These are phyloP conservation scores for Pipistrellus kuhlii DNA, from an alignment of 2,797 vertebrate species.

Conservation along the genomic window DNA sequence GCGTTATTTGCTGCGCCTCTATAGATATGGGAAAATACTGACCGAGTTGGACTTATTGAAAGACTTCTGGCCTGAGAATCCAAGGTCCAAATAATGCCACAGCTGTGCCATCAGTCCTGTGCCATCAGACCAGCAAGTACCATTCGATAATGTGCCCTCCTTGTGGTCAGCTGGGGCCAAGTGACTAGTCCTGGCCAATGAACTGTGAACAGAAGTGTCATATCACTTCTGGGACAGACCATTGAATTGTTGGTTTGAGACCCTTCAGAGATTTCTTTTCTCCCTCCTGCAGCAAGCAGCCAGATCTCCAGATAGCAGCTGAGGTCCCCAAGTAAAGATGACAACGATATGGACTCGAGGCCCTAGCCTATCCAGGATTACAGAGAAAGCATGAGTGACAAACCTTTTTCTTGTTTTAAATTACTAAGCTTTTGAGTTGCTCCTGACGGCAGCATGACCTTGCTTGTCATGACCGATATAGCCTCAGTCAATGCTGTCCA, in stretches of 20 bases:
- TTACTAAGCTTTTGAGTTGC: not conserved
- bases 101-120: no score
- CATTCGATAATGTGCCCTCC: not conserved
- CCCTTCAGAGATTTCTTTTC: not conserved
- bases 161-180: not conserved
- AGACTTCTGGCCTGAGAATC: not conserved
- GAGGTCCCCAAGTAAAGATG: not conserved
- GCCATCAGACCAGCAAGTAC: no score
- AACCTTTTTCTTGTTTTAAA: not conserved
- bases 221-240: not conserved
- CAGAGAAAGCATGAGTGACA: not conserved
- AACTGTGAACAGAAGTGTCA: not conserved
- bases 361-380: not conserved
- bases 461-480: not conserved
- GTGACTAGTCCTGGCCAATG: not conserved
- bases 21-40: not conserved
- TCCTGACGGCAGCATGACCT: not conserved
- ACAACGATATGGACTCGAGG: not conserved
- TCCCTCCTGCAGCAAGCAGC: not conserved
- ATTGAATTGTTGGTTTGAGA: not conserved
- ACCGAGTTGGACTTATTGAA: not conserved
- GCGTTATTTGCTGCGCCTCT: not conserved
- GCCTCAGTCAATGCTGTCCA: no score
- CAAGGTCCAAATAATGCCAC: not conserved
- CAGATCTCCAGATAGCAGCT: not conserved